Base-by-base conservation (phyloP, 2,797 vertebrate genomes). In the Tauraco hartlaubi region DNA sequence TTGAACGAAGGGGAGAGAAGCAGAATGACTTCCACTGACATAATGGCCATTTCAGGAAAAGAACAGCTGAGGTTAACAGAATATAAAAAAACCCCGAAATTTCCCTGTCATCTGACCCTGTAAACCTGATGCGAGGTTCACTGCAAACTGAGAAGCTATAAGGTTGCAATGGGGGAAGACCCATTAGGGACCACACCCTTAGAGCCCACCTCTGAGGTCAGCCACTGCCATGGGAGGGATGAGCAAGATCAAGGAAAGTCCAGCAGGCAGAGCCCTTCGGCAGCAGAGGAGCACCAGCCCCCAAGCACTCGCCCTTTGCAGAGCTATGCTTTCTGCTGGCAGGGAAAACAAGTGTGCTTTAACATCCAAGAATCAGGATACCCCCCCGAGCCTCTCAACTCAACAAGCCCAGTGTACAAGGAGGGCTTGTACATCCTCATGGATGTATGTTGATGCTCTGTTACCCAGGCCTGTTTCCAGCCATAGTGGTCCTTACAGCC, bases 191-290 rank as follows among this genome's bases (percentile, higher is more conserved):
- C 29, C 0, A 0, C 39, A 76, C 31, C 19, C 26, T 25, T 21
- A 41, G 41, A 73, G 37, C 16, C 20, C n/a, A 52, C 48, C 31
- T 54, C 69, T 29, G 64, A 61, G 58, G 22, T 41, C 41, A 23
- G 46, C 16, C 43, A 43, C 5, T 0, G 3, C 29, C 15, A 15
- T 3, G 11, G 37, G 43, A 68, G 29, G 49, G 52, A 56, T 19
- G 18, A 46, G 41, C 54, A 31, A 61, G 74, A 56, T 23, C 13
- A 13, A 56, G 23, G 33, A 59, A 80, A 72, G 22, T 61, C 83
- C 88, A 92, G 77, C 84, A 89, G 66, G 72, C 90, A 95, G 80
- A 69, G 71, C 23, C 23, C 73, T 55, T 54, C 58, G 22, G 69
- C 61, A 55, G 26, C 1, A 23, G 25, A 18, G 17, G 16, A 49